Base-by-base conservation (phyloP, 2,797 vertebrate species). In the Oreochromis grahami region DNA sequence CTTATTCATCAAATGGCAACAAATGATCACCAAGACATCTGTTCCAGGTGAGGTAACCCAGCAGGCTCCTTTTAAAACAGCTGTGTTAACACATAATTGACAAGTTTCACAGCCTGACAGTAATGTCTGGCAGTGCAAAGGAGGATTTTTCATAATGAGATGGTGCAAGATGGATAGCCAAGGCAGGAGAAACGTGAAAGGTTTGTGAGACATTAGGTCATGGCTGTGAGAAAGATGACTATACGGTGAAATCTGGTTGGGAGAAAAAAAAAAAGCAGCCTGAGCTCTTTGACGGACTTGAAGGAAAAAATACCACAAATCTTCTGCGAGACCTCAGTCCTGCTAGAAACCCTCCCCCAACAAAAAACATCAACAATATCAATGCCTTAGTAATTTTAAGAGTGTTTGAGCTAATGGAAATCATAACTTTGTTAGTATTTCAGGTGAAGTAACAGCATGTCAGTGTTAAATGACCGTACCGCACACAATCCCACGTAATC, bases 61-160 rank as follows among this genome's bases (percentile, higher is more conserved):
- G 19, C 1, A 53, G 70, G 26, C 13, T 41, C 63, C 3, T 65
- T 53, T 29, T 77, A 24, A 19, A 65, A 63, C 76, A 80, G 24
- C 26, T 53, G 29, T 45, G 55, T 19, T 60, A 56, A 76, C 63
- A 41, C 12, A 29, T 72, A 72, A 79, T 60, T 77, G 79, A 77
- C 32, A 8, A 17, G 65, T 53, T 78, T 82, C 48, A 38, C 48
- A 50, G 32, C 2, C 32, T 7, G 26, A 51, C 72, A 38, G 41
- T 52, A 36, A 36, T 17, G 77, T 48, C 72, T 58, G 43, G 41
- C 63, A 55, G 72, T 19, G 38, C 76, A 11, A 38, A 12, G 15
- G n/a, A 63, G 74, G 78, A 74, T 72, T 76, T 78, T 29, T 78
- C 79, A 76, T 81, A 81, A 87, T 78, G 65, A 84, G 55, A 55